These are phyloP conservation scores for Drosophila mimica DNA, from an alignment of 2,888 invertebrate species.

Conservation along the genomic window DNA sequence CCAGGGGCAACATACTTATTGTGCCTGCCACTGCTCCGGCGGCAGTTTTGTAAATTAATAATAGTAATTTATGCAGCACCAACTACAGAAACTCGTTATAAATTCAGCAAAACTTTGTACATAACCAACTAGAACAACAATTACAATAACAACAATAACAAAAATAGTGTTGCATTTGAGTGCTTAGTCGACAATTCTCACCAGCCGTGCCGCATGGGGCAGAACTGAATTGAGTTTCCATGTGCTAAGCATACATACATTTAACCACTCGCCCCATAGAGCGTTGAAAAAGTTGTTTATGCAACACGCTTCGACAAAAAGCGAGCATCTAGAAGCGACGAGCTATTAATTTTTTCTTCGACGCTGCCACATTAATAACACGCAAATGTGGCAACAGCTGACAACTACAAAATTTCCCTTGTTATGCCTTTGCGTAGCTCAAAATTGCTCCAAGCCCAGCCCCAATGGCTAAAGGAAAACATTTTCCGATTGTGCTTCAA, in stretches of 20 bases:
- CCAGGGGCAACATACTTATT: slow-evolving; percentile 28
- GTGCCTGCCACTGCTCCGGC: slow-evolving; percentile 17
- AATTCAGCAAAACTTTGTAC: slow-evolving; percentile 57
- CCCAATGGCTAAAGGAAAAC: slow-evolving; percentile 10
- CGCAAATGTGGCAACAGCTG: slow-evolving; percentile 74
- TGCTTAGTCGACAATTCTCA: slow-evolving; percentile 29
- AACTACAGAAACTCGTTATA: slow-evolving; percentile 47
- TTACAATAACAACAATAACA: slow-evolving; percentile 16
- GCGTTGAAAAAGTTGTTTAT: slow-evolving; percentile 25
- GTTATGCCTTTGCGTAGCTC: slow-evolving; percentile 19
- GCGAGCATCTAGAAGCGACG: slow-evolving; percentile 6
- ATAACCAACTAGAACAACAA: slow-evolving; percentile 6
- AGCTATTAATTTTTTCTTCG: slow-evolving; percentile 48
- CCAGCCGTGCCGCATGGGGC: slow-evolving; percentile 15
- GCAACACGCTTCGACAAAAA: slow-evolving; percentile 14
- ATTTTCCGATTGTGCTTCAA: slow-evolving; percentile 27
- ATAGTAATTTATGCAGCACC: slow-evolving; percentile 64
- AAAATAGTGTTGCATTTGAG: slow-evolving; percentile 29
- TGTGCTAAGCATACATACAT: slow-evolving; percentile 1
- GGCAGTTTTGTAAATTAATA: slow-evolving; percentile 63
- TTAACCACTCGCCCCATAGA: not conserved
- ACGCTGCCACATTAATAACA: slow-evolving; percentile 44
- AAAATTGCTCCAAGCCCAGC: slow-evolving; percentile 21
- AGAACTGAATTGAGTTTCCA: slow-evolving; percentile 13
- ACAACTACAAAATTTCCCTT: slow-evolving; percentile 61